Base-by-base conservation (phyloP, 2,113 vertebrate species). In the Pyxicephalus adspersus region DNA sequence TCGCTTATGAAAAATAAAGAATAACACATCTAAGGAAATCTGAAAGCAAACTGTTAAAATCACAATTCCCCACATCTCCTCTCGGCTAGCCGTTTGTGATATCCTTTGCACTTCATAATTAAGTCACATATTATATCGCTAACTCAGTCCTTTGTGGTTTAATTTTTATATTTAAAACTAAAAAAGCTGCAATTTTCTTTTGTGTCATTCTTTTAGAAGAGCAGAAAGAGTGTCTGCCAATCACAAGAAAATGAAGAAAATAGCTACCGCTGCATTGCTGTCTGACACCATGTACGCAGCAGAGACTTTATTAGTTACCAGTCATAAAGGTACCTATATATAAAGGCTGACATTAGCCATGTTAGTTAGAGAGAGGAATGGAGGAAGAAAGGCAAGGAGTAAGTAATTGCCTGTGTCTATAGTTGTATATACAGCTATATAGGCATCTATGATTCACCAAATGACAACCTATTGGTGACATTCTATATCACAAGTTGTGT, bases 141-240 rank as follows among this genome's bases (percentile, higher is more conserved):
- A 65, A 50, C 52, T 60, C 31, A 68, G 58, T 58, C 28, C 77
- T 79, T 68, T 57, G n/a, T 55, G 2, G 28, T n/a, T 57, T 68
- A 29, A 45, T 79, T 68, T 50, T 68, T 68, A 67, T 34, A 50
- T 34, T 50, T 70, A 60, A 60, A 55, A 57, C 29, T 22, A 16
- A 68, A 79, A 79, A 60, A 79, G 77, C 22, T 26, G 52, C 34
- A 45, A 79, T 67, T 68, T 79, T 34, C 65, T 18, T 23, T 54
- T 38, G 6, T 45, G 23, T 28, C 28, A 38, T 23, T 65, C 45
- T 57, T 60, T 55, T 61, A 76, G 60, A 34, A 3, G 15, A 19
- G 13, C 38, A 29, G n/a, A 31, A 22, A 3, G 13, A 65, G 20
- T 74, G 29, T 55, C 28, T 51, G 26, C 25, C 22, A 23, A 29